These are phyloP conservation scores for Eulemur mongoz DNA, from an alignment of 2,797 vertebrate genomes.

Conservation along the genomic window DNA sequence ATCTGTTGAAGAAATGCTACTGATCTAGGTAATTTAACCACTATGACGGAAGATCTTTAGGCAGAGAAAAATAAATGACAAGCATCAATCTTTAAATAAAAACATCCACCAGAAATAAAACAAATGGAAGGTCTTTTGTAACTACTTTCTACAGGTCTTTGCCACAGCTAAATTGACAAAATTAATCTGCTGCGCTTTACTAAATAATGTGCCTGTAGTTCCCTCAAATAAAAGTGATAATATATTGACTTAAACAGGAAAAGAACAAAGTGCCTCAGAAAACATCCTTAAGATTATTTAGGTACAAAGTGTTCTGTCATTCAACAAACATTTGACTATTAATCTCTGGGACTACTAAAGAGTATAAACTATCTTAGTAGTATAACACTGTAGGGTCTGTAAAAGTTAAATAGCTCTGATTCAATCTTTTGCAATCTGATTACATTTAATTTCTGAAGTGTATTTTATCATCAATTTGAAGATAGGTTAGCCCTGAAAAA, in stretches of 20 bases:
- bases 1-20: conserved; percentile 26
- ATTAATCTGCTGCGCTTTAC: conserved; percentile 1
- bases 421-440: conserved; percentile 8
- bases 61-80: neutral
- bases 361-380: conserved; percentile 25
- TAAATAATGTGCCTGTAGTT: conserved; percentile 40
- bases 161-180: neutral
- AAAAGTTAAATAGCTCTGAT: conserved; percentile 17
- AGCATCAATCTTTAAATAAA: conserved; percentile 42
- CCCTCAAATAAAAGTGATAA: conserved; percentile 29
- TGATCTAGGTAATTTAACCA: conserved; percentile 21
- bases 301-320: neutral
- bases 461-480: conserved; percentile 52
- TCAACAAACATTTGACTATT: conserved; percentile 16
- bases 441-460: conserved; percentile 18
- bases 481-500: conserved; percentile 34
- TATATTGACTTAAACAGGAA: neutral
- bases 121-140: neutral
- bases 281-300: conserved; percentile 3
- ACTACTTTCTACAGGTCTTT: neutral
- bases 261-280: neutral
- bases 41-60: neutral
- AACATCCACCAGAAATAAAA: conserved; percentile 40
- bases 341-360: conserved; percentile 14
- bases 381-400: neutral